These are phyloP conservation scores for Pomacea canaliculata DNA, from an alignment of 2,888 invertebrate species.

Conservation along the genomic window DNA sequence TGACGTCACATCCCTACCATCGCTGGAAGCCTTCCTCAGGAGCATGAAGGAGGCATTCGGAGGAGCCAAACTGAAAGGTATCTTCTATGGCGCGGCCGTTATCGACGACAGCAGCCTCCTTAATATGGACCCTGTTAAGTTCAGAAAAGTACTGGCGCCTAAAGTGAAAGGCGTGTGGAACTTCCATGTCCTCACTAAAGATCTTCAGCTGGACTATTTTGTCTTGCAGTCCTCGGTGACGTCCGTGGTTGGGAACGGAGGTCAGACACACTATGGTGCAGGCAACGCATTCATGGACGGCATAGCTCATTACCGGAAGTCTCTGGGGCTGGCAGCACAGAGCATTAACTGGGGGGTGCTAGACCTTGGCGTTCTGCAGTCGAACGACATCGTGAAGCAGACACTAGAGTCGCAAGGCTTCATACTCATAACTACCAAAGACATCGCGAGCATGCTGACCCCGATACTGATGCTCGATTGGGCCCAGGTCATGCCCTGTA, in stretches of 20 bases:
- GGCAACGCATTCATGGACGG: conserved; percentile 55
- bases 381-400: conserved; percentile 11
- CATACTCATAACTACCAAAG: conserved; percentile 26
- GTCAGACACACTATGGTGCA: conserved; percentile 55
- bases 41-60: conserved; percentile 27
- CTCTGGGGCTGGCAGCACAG: conserved; percentile 42
- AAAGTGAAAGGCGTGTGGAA: conserved; percentile 56
- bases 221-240: conserved; percentile 55
- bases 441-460: conserved; percentile 34
- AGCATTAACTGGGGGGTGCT: conserved; percentile 58
- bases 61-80: conserved; percentile 38
- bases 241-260: conserved; percentile 49
- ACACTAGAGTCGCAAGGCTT: conserved; percentile 31
- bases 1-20: conserved; percentile 41
- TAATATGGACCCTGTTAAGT: conserved; percentile 36
- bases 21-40: conserved; percentile 33
- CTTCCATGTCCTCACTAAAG: conserved; percentile 44
- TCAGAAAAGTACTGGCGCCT: conserved; percentile 40
- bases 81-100: conserved; percentile 54
- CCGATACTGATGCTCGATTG: conserved; percentile 37
- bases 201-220: conserved; percentile 48
- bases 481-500: conserved; percentile 35
- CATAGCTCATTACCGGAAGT: conserved; percentile 45
- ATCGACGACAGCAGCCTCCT: conserved; percentile 36
- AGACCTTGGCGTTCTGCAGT: conserved; percentile 43